phyloP scores from a whole-genome alignment of 1,140 invertebrate species.

The Magallana ariakensis region DNA sequence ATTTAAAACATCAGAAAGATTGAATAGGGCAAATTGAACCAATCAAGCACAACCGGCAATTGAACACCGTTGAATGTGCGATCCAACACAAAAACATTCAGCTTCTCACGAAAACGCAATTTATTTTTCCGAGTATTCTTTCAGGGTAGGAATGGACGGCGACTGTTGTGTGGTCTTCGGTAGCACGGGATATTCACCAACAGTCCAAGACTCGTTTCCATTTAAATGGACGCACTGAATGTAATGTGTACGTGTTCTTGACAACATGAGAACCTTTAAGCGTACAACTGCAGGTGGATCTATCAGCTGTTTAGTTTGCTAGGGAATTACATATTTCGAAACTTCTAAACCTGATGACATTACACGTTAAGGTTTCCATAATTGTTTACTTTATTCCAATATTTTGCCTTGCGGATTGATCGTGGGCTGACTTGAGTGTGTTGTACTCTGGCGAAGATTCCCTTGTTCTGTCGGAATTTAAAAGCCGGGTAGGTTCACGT shows the following conservation, averaged over 20 bases:
- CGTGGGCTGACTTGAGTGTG: not conserved
- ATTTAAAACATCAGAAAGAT: too few species aligned
- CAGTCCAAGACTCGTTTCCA: not conserved
- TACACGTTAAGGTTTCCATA: not conserved
- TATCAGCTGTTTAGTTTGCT: not conserved
- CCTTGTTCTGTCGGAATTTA: not conserved
- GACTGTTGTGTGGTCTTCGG: too few species aligned
- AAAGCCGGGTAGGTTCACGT: not conserved
- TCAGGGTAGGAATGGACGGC: too few species aligned
- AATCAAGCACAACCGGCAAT: too few species aligned
- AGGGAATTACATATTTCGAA: too few species aligned
- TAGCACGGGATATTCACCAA: too few species aligned
- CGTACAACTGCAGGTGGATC: not conserved
- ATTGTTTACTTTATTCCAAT: constrained; percentile 29
- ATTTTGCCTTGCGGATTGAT: not conserved
- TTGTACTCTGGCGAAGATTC: not conserved
- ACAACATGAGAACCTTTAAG: not conserved
- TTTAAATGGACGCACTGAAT: constrained; percentile 5
- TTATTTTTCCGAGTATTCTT: too few species aligned
- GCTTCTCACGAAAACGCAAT: too few species aligned
- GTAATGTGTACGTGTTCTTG: not conserved
- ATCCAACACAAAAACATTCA: too few species aligned
- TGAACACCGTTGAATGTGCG: too few species aligned
- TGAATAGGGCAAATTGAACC: too few species aligned
- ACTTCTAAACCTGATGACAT: not conserved